Evolutionary conservation across 2,797 vertebrate genomes (phyloP), one percentile per base, ranked within the genome.

Genomic region (Lemur catta): DNA sequence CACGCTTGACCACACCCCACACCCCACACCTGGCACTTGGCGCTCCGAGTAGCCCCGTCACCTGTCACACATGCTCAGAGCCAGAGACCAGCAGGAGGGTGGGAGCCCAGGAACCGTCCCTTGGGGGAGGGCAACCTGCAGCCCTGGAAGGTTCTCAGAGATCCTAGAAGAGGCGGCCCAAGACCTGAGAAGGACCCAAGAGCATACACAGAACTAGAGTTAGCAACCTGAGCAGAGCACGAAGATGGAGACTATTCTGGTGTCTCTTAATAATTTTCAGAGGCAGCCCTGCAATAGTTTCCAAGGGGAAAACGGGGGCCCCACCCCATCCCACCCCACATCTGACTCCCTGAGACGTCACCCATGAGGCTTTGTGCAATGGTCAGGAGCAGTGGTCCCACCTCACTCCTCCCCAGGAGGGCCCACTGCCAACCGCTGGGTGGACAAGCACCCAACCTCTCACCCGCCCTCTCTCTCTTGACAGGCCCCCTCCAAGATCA

Each of bases 291-390:
- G 2, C 1, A 30, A 17, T 38, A 38, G 38, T 38, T 38, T 38
- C 26, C 35, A 6, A 7, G 1, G 12, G 13, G 17, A 7, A 6
- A 0, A 2, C 11, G 2, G 46, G 43, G 1, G 46, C 13, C 18
- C 24, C 48, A 55, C 6, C 18, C 52, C 57, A 28, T 59, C 14
- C 3, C 57, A 33, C 46, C 17, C 50, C 30, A 14, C 10, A 0
- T 10, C 38, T 4, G 28, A 46, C 28, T 55, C 24, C 46, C 14
- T 13, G 35, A 67, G 18, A 18, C 30, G 4, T 26, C 15, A 3
- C 30, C 1, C 38, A 0, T 3, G 4, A 55, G 10, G 1, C 13
- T 11, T 28, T 12, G 0, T 8, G 24, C 26, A 22, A 18, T 17
- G 33, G 18, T 67, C 33, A 4, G 17, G 20, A 46, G 46, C 35